Evolutionary conservation across 2,113 vertebrate species (phyloP).

Genomic region (Beaufortia kweichowensis): DNA sequence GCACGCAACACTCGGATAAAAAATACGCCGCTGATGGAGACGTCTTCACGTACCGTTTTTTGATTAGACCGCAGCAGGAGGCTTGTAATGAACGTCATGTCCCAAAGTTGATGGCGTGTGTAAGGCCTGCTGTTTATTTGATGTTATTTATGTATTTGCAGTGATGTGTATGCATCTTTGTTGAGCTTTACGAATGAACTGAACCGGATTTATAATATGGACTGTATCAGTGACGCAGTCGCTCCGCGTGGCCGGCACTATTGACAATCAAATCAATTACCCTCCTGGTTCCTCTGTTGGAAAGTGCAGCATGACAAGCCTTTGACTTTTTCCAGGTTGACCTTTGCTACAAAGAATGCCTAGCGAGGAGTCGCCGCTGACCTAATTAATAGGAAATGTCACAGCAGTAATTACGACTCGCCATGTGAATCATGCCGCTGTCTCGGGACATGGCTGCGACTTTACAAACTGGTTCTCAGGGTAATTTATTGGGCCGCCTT

Average conservation of each 20-base stretch:
- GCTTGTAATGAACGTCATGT: conserved; percentile 13
- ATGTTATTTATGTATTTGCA: conserved; percentile 8
- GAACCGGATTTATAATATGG: conserved; percentile 58
- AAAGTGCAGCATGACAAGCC: conserved; percentile 51
- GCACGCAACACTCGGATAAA: not conserved
- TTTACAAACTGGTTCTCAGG: conserved; percentile 55
- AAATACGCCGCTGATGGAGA: conserved; percentile 11
- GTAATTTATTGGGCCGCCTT: conserved; percentile 36
- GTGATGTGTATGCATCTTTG: not conserved
- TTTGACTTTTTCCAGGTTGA: conserved; percentile 70
- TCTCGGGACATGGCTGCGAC: conserved; percentile 48
- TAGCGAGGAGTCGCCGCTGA: conserved; percentile 69
- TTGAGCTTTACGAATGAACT: too few relatives aligned
- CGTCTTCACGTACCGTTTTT: not conserved
- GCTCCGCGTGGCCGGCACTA: conserved; percentile 33
- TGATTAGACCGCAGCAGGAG: conserved; percentile 26
- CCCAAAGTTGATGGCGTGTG: conserved; percentile 1
- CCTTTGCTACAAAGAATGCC: conserved; percentile 68
- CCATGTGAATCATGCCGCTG: conserved; percentile 66
- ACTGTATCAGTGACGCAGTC: conserved; percentile 35
- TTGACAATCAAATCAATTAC: conserved; percentile 57
- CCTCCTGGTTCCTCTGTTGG: conserved; percentile 40
- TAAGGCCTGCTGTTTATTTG: conserved; percentile 4
- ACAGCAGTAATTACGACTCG: conserved; percentile 72
- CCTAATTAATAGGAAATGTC: conserved; percentile 81